Evolutionary conservation across 2,797 vertebrate genomes (phyloP), one percentile per base, ranked within the genome.

Genomic region (Lophotriccus pileatus): DNA sequence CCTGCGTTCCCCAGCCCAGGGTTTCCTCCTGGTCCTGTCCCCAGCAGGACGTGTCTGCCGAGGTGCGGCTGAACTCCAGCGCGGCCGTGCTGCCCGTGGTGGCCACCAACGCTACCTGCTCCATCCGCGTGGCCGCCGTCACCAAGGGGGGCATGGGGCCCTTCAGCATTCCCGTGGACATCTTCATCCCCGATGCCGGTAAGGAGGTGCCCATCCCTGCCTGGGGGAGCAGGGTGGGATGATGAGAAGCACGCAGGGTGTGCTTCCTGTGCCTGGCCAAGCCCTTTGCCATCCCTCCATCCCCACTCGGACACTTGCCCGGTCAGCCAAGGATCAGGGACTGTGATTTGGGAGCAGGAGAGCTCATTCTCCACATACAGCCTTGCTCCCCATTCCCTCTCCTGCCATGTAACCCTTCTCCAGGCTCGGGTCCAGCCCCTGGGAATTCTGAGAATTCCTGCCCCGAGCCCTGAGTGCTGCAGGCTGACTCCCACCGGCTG

Each of bases 71-170:
- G 58, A 94, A 97, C 1, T 3, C 58, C 74, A 98, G 90, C 5
- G 2, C 2, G 24, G 91, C 87, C 5, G 6, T 96, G 67, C 90
- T 98, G 89, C 95, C 98, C 0, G 89, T 98, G 64, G 75, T 86
- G 60, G 97, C 97, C 94, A 98, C 98, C 89, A 99, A 99, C 2
- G 97, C 97, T 66, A 98, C 98, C 3, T 99, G 98, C 96, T 98
- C 96, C 8, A 92, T 99, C 95, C 98, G 98, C 56, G 98, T 99
- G 46, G 98, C 98, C 0, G 99, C 99, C 1, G 70, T 98, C 97
- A 99, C 99, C 9, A 98, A 95, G 47, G 98, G 98, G 12, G 99
- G 99, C 16, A 97, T 98, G 25, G 99, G 99, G 55, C 98, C 98
- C 76, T 97, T 98, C 98, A 99, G 99, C 94, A 92, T 97, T 39